Percentiles rank a stretch among this genome's conserved stretches.
Conservation (phyloP, 2,113 vertebrate genomes). For the Sula dactylatra region DNA sequence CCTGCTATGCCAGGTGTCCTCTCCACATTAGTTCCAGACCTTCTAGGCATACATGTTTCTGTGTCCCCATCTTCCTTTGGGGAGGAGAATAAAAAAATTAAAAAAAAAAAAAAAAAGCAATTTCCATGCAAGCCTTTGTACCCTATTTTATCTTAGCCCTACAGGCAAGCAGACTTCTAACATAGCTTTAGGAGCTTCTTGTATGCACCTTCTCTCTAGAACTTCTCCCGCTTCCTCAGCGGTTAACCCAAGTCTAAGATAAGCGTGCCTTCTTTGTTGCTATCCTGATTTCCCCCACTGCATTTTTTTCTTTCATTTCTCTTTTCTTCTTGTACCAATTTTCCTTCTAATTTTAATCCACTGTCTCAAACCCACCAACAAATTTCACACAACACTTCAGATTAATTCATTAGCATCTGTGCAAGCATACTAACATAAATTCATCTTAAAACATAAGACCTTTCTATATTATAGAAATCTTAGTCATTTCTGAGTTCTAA, state of each 20-base stretch:
- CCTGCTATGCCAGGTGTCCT: constrained; percentile 57
- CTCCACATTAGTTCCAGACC: constrained; percentile 52
- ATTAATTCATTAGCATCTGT: constrained; percentile 54
- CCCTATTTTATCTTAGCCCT: constrained; percentile 36
- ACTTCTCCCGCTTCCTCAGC: not conserved
- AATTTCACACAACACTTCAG: constrained; percentile 24
- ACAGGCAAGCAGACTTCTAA: constrained; percentile 47
- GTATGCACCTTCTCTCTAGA: not conserved
- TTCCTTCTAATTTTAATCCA: constrained; percentile 38
- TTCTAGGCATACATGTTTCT: constrained; percentile 3
- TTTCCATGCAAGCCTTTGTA: not conserved
- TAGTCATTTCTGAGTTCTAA: not conserved
- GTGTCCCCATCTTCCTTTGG: not conserved
- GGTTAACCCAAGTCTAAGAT: constrained; percentile 4
- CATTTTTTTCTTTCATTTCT: not conserved
- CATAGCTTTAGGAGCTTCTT: not conserved
- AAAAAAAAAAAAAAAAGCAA: not conserved
- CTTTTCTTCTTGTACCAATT: not conserved
- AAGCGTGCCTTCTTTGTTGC: not conserved
- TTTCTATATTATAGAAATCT: constrained; percentile 3
- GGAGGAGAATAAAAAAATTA: not conserved
- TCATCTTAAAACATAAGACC: not conserved
- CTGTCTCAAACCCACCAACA: constrained; percentile 37
- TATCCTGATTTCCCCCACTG: not conserved
- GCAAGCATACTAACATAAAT: not conserved